phyloP scores from a whole-genome alignment of 2,797 vertebrate genomes.

The Coregonus sp. region DNA sequence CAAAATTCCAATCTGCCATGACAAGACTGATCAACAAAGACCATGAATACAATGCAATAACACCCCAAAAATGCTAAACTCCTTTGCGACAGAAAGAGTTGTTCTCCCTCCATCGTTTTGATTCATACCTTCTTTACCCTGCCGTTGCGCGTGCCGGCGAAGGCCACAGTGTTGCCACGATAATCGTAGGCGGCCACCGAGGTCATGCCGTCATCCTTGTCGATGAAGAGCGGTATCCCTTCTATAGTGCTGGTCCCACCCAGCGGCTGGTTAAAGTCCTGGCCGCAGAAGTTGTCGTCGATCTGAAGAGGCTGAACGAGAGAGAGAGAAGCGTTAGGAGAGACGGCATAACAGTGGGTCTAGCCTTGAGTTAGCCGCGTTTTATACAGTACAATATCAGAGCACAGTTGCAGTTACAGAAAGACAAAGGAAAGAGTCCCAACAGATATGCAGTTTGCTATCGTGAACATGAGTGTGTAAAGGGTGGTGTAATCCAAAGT shows the following conservation, averaged over 20 bases:
- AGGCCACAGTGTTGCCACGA: slow-evolving; percentile 90
- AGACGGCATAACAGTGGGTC: neutral
- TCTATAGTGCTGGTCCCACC: slow-evolving; percentile 95
- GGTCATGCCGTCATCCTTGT: slow-evolving; percentile 96
- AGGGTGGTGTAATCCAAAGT: slow-evolving; percentile 67
- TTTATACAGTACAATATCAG: no score
- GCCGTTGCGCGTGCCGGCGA: slow-evolving; percentile 89
- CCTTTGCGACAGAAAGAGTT: no score
- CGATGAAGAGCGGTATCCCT: slow-evolving; percentile 89
- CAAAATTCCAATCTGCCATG: no score
- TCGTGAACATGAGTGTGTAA: slow-evolving; percentile 56
- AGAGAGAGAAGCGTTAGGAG: neutral
- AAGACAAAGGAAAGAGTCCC: neutral
- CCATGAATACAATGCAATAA: no score
- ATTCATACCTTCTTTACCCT: slow-evolving; percentile 90
- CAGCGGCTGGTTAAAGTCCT: slow-evolving; percentile 98
- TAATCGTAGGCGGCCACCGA: slow-evolving; percentile 95
- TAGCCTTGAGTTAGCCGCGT: no score
- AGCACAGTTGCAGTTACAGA: neutral
- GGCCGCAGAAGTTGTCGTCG: slow-evolving; percentile 95
- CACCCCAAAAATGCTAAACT: no score
- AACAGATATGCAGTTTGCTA: no score
- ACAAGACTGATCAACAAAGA: no score
- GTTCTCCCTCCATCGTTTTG: neutral
- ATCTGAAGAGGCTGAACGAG: slow-evolving; percentile 89